Evolutionary conservation across 2,113 vertebrate species (phyloP).

Genomic region (Oxyura jamaicensis): DNA sequence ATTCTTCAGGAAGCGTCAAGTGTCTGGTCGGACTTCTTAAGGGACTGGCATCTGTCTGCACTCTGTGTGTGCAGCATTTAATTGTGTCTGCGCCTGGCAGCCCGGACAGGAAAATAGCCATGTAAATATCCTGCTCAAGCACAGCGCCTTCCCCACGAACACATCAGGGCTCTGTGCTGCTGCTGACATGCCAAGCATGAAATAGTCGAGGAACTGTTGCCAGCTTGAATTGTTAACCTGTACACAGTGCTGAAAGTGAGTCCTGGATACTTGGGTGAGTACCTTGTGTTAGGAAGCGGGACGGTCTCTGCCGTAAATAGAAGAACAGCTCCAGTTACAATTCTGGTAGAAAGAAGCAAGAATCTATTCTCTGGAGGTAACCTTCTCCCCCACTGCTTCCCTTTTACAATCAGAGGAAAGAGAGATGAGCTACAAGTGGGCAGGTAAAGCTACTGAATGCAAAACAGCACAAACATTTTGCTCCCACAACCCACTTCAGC

Average conservation of each 20-base stretch:
- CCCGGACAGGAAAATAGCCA: neutral
- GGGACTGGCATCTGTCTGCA: neutral
- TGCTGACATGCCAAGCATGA: neutral
- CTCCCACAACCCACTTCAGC: neutral
- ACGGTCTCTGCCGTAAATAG: neutral
- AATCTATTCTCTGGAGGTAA: neutral
- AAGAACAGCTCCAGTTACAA: neutral
- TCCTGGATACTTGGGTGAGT: rapidly evolving
- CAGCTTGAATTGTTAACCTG: neutral
- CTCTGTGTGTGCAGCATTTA: neutral
- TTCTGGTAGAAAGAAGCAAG: neutral
- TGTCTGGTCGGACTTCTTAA: neutral
- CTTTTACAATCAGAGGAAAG: neutral
- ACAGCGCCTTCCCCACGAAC: rapidly evolving
- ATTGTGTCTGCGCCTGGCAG: neutral
- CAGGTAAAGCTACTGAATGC: neutral
- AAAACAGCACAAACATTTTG: neutral
- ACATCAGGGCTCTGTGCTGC: rapidly evolving
- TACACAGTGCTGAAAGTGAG: rapidly evolving
- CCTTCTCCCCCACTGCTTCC: neutral
- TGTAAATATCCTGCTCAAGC: neutral
- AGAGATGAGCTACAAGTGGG: rapidly evolving
- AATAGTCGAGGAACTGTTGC: neutral
- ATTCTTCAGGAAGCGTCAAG: rapidly evolving
- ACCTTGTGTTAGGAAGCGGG: neutral